Evolutionary conservation across 2,113 vertebrate species (phyloP).

Genomic region (Cinclus mexicanus): DNA sequence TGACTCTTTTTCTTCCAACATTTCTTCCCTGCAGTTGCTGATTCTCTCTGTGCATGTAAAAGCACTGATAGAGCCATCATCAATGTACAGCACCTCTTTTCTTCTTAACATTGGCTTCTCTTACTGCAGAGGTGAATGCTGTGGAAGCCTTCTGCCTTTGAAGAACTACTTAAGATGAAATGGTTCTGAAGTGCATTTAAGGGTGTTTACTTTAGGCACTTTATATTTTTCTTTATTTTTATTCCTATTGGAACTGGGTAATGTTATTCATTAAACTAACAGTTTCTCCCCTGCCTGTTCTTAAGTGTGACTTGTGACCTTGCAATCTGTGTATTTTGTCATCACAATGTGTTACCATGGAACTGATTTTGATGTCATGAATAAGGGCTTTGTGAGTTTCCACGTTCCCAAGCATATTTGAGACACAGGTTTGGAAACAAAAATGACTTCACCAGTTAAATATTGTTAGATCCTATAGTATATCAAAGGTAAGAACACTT

Average conservation of each 20-base stretch:
- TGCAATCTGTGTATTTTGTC: constrained; percentile 75
- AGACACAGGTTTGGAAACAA: constrained; percentile 70
- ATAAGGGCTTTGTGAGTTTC: constrained; percentile 75
- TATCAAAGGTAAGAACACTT: constrained; percentile 70
- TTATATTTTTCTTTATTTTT: constrained; percentile 62
- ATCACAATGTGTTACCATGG: constrained; percentile 74
- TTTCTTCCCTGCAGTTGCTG: not conserved
- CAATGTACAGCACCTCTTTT: not conserved
- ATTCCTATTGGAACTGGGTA: constrained; percentile 58
- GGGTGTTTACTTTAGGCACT: constrained; percentile 61
- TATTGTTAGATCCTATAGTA: constrained; percentile 68
- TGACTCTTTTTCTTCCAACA: not conserved
- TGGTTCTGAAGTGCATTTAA: constrained; percentile 70
- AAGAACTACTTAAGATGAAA: constrained; percentile 70
- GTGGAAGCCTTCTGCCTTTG: constrained; percentile 47
- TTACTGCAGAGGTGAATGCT: not conserved
- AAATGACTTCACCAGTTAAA: constrained; percentile 77
- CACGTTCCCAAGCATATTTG: constrained; percentile 72
- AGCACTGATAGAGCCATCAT: not conserved
- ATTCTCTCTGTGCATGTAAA: not conserved
- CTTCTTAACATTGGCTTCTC: not conserved
- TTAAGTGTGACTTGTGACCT: constrained; percentile 74
- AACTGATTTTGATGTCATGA: constrained; percentile 75
- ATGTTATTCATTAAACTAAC: constrained; percentile 75
- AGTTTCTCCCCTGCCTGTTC: constrained; percentile 67